Evolutionary conservation across 2,113 vertebrate genomes (phyloP), one percentile per base, ranked within the genome.

Genomic region (Cinclus cinclus): DNA sequence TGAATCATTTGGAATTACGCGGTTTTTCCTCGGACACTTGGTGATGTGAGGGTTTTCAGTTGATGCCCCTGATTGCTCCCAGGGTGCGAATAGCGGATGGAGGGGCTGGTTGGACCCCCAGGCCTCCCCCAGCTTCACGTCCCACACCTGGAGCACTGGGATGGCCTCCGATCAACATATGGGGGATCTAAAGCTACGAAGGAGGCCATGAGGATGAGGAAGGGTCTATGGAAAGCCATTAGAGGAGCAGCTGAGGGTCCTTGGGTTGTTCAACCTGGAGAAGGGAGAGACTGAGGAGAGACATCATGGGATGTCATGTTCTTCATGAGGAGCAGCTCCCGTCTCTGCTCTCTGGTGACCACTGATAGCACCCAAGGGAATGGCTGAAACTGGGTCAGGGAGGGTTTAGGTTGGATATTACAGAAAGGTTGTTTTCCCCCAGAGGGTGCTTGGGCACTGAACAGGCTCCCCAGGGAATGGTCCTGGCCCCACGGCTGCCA

Each of bases 241-340:
- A 13, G 24, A 55, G 30, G 41, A 47, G 62, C 0, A 0, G 46
- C 15, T 37, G 59, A 28, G 27, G 44, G 33, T 42, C 4, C 30
- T 47, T 4, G 39, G 24, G 7, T 60, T 69, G 20, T 82, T 59
- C 19, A 74, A 27, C 33, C 46, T 53, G 46, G 20, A 13, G 52
- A 39, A 44, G 42, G 14, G 35, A n/a, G 28, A 53, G 24, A 21
- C 23, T 33, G 19, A 68, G 17, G 13, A 10, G 13, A 21, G 28
- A 24, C 11, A 65, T 19, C 17, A 13, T 6, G 0, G 0, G 4
- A 2, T 18, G 5, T 44, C 23, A 37, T 59, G 33, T 35, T 44
- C 67, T 25, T 65, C 76, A 5, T 12, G 35, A 56, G 30, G 18
- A 44, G 15, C 82, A 24, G 20, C 18, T 63, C 46, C 42, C 25